Percentiles rank a stretch among this genome's conserved stretches.
Conservation (phyloP, 2,113 vertebrate species). For the Eclectus roratus region DNA sequence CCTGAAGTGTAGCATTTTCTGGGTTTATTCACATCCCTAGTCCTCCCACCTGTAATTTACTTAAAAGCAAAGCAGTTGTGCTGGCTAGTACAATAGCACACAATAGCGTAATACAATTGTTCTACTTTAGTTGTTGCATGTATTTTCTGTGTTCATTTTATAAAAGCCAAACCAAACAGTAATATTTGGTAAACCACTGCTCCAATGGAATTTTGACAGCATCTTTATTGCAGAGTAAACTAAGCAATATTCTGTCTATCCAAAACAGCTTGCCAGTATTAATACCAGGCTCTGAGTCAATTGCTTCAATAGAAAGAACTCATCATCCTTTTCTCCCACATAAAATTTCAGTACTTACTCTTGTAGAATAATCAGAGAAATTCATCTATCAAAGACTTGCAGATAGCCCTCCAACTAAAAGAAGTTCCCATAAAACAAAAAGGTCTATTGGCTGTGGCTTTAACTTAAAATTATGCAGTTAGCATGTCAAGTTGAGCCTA, state of each 20-base stretch:
- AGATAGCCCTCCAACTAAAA: background rate
- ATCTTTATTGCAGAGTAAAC: conserved; percentile 43
- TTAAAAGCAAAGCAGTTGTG: conserved; percentile 25
- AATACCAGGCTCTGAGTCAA: background rate
- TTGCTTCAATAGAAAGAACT: background rate
- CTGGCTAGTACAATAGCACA: conserved; percentile 8
- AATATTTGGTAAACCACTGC: conserved; percentile 53
- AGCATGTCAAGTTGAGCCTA: background rate
- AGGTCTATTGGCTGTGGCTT: background rate
- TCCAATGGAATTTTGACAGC: conserved; percentile 49
- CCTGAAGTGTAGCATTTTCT: background rate
- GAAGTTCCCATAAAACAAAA: background rate
- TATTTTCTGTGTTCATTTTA: conserved; percentile 25
- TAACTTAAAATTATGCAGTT: background rate
- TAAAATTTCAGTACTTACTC: background rate
- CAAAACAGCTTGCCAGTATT: conserved; percentile 14
- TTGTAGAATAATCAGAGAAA: background rate
- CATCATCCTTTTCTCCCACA: background rate
- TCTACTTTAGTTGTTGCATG: background rate
- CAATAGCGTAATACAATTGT: background rate
- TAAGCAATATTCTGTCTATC: conserved; percentile 21
- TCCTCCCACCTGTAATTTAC: conserved; percentile 39
- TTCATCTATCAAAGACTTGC: background rate
- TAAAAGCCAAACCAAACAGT: conserved; percentile 49
- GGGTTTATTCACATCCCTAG: background rate